A percentile compares a stretch with the other conserved stretches of the same genome.
These are phyloP conservation scores for Drosophila helvetica DNA, from an alignment of 2,888 invertebrate species.

Conservation along the genomic window DNA sequence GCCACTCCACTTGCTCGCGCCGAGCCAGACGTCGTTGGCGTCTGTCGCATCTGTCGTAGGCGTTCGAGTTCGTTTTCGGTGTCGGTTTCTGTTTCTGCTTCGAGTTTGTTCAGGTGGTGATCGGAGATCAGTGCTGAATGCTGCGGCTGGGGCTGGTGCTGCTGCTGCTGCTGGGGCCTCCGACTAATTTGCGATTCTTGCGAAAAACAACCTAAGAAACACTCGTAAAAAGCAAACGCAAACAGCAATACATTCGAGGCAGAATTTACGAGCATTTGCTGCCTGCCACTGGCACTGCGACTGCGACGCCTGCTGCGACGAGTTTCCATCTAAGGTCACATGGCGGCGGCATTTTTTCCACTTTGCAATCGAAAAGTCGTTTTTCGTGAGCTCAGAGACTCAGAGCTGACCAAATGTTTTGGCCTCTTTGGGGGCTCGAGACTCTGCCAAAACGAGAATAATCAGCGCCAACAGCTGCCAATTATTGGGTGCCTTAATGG, in stretches of 20 bases:
- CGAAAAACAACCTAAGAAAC: conserved; percentile 46
- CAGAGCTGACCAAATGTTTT: conserved; percentile 62
- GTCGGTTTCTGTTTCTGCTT: not conserved
- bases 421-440: conserved; percentile 24
- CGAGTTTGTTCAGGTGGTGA: conserved; percentile 50
- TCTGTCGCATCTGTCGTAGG: conserved; percentile 59
- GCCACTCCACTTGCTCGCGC: conserved; percentile 9
- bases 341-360: conserved; percentile 71
- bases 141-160: conserved; percentile 34
- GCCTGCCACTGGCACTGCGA: conserved; percentile 30
- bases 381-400: conserved; percentile 53
- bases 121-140: conserved; percentile 13
- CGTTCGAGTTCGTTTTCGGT: conserved; percentile 50
- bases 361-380: conserved; percentile 68
- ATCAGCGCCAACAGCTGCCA: conserved; percentile 61
- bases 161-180: too few species aligned
- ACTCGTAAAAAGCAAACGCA: conserved; percentile 31
- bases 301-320: conserved; percentile 54
- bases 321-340: conserved; percentile 79
- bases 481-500: conserved; percentile 56
- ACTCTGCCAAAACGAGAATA: conserved; percentile 24
- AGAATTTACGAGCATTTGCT: conserved; percentile 62
- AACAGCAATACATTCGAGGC: conserved; percentile 52
- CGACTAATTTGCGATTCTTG: conserved; percentile 79
- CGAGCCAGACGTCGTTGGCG: conserved; percentile 30